Evolutionary conservation across 2,797 vertebrate genomes (phyloP).

Genomic region (Semotilus atromaculatus): DNA sequence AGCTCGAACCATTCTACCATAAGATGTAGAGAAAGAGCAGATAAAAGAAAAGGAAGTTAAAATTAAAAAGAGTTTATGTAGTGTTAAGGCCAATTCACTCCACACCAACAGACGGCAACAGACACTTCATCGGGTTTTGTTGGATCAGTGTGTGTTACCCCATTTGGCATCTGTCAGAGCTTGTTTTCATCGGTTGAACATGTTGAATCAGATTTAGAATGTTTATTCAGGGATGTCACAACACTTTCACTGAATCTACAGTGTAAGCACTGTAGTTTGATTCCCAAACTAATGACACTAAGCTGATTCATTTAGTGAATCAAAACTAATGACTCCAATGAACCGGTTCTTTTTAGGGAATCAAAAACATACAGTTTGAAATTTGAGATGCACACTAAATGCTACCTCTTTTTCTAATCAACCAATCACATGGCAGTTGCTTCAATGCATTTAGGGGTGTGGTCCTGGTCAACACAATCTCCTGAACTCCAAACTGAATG

Average conservation of each 20-base stretch:
- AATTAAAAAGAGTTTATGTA: not conserved
- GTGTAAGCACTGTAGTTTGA: not conserved
- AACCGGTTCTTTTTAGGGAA: not conserved
- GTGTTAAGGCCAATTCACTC: not conserved
- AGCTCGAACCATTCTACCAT: conserved; percentile 20
- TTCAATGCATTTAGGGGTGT: too few relatives aligned
- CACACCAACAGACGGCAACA: not conserved
- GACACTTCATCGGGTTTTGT: not conserved
- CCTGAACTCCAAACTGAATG: too few relatives aligned
- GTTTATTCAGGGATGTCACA: not conserved
- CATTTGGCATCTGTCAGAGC: not conserved
- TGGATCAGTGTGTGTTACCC: not conserved
- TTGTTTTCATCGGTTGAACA: not conserved
- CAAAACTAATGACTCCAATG: not conserved
- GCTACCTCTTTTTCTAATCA: too few relatives aligned
- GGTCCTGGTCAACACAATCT: too few relatives aligned
- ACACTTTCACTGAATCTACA: not conserved
- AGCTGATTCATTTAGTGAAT: not conserved
- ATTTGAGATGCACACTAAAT: not conserved
- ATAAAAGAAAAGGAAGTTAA: not conserved
- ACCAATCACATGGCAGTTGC: too few relatives aligned
- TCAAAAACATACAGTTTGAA: not conserved
- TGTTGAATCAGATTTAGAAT: not conserved
- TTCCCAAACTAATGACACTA: not conserved
- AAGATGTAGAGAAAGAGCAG: conserved; percentile 22